Evolutionary conservation across 2,797 vertebrate genomes (phyloP).

Genomic region (Alauda arvensis): DNA sequence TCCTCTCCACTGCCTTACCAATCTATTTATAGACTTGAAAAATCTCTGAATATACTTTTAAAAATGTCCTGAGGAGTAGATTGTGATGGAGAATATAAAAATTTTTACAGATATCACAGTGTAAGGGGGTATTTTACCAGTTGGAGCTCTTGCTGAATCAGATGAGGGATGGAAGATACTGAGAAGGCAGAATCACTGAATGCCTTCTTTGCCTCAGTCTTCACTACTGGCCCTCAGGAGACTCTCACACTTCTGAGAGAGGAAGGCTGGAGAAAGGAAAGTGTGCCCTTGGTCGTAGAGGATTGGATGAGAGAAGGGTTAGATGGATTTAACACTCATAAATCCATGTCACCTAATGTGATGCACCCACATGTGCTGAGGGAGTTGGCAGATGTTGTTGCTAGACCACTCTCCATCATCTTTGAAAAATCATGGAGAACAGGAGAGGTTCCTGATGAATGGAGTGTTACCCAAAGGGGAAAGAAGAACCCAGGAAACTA

Average conservation of each 20-base stretch:
- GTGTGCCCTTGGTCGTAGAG: background rate
- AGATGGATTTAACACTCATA: background rate
- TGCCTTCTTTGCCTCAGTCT: background rate
- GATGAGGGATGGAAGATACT: background rate
- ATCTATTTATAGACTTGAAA: background rate
- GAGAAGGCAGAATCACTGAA: background rate
- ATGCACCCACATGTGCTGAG: too few relatives aligned
- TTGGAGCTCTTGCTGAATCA: background rate
- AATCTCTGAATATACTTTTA: background rate
- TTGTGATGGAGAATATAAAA: background rate
- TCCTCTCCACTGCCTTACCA: background rate
- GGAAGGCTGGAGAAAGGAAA: background rate
- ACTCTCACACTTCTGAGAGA: too few relatives aligned
- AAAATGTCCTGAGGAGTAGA: background rate
- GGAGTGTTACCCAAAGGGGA: background rate
- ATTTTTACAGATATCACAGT: background rate
- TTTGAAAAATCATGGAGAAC: background rate
- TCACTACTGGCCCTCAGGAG: too few relatives aligned
- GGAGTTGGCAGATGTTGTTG: background rate
- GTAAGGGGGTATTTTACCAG: background rate
- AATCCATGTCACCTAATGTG: background rate
- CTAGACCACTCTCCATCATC: background rate
- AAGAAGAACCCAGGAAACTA: accelerated
- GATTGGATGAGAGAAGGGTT: background rate
- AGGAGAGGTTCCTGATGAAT: background rate